Evolutionary conservation across 2,113 vertebrate species (phyloP), one percentile per base, ranked within the genome.

Genomic region (Hyaena hyaena): DNA sequence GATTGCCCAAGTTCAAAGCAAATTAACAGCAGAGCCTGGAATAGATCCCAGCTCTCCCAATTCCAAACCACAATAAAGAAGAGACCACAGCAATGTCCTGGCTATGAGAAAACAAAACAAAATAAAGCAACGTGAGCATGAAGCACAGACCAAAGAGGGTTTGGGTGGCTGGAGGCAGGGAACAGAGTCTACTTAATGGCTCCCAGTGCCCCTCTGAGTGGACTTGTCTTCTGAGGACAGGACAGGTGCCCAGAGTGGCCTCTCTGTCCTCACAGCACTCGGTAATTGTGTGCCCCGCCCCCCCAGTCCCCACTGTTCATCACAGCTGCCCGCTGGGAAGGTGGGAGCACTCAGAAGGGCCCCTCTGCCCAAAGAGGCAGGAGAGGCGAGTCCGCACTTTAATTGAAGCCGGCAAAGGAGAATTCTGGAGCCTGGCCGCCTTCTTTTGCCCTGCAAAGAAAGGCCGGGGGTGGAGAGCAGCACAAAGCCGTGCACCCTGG

Each of bases 401-500:
- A 85, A 95, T 45, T 58, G 69, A 82, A 96, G 55, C 28, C 53
- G 1, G 82, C 5, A 1, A 12, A 80, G 81, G 92, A 80, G 96
- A 93, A 87, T 50, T 63, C 24, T 0, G 28, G 58, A 85, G 90
- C 39, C 82, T 11, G 26, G 79, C n/a, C 0, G 0, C 93, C 86
- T n/a, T 97, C 95, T 96, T 96, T 55, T 73, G 89, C 88, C 93
- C 83, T 4, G 7, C 0, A 8, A 1, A 95, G 97, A 96, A 98
- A 95, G 92, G 90, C 69, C 17, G 3, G 68, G 63, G 96, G 92
- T 91, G 15, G 71, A 79, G 81, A 76, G 82, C 50, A 0, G 10
- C 85, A 76, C 93, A 97, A 96, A 98, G 93, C 97, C 82, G 39
- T 96, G 95, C 98, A 97, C 97, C 98, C 84, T 53, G 53, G 80